These are phyloP conservation scores for Drosophila kohkoa DNA, from an alignment of 1,140 invertebrate genomes.

Conservation along the genomic window DNA sequence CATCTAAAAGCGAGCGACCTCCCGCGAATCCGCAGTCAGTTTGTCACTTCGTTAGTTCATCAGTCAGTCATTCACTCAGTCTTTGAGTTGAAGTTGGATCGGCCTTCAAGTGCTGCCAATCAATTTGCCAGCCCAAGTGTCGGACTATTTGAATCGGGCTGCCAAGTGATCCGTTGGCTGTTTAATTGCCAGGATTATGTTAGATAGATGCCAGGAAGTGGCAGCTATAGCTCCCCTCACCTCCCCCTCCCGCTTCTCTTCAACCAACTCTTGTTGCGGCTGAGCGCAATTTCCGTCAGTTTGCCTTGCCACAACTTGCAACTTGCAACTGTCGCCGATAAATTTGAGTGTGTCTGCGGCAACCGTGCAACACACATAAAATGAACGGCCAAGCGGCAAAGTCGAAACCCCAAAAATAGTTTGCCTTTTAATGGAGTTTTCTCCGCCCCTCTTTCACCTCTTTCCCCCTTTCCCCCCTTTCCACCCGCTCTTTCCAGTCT, in stretches of 20 bases:
- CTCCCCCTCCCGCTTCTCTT: not conserved
- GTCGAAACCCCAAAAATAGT: conserved; percentile 26
- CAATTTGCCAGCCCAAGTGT: conserved; percentile 30
- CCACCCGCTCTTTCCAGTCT: conserved; percentile 12
- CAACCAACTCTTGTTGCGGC: conserved; percentile 49
- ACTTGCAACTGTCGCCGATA: conserved; percentile 75
- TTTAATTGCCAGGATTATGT: conserved; percentile 74
- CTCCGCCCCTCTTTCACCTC: conserved; percentile 5
- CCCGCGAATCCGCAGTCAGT: conserved; percentile 53
- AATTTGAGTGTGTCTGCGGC: conserved; percentile 56
- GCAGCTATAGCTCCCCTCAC: not conserved
- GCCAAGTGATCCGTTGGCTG: conserved; percentile 33
- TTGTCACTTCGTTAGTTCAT: conserved; percentile 26
- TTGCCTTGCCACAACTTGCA: conserved; percentile 23
- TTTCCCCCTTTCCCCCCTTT: not conserved
- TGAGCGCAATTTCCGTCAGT: conserved; percentile 72
- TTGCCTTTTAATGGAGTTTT: conserved; percentile 19
- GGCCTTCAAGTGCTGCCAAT: conserved; percentile 43
- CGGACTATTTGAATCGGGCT: conserved; percentile 47
- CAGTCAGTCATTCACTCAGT: conserved; percentile 15
- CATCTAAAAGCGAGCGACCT: conserved; percentile 52
- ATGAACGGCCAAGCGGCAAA: conserved; percentile 12
- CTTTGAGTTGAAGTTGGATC: conserved; percentile 31
- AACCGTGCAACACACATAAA: conserved; percentile 11
- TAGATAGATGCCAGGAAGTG: conserved; percentile 63